Evolutionary conservation across 1,140 invertebrate genomes (phyloP), one percentile per base, ranked within the genome.

Genomic region (Bombus terrestris): DNA sequence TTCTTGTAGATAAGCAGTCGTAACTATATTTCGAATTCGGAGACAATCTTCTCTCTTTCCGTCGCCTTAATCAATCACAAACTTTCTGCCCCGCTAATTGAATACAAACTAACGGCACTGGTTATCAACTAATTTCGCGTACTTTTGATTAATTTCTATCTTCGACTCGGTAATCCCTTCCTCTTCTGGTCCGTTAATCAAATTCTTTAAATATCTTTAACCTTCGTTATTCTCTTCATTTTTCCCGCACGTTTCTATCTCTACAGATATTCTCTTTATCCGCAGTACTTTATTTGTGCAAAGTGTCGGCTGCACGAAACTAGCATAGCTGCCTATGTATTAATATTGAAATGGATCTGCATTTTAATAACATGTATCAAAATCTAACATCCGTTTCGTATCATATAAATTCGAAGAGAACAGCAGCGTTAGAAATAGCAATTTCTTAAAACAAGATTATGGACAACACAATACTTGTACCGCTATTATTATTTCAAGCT

Each of bases 111-210:
- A 53, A 39, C 15, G 10, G 3, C 41, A 5, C 1, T 47, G 59
- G 28, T 69, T 66, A 35, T 66, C 37, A 35, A 35, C 47, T 35
- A 69, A 77, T 39, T 64, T 39, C 25, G 28, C 15, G n/a, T 18
- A 3, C 28, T 32, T 72, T 79, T 25, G 25, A 85, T 72, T 72
- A 66, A 76, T 68, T 75, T 62, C n/a, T 72, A 68, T 53, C 41
- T 25, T 59, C 78, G 53, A 85, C 75, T 82, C 78, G 47, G 76
- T 22, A 88, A 88, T 85, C 81, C 28, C 43, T 15, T 18, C 64
- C n/a, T 37, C 72, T 57, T 25, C 53, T 41, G 12, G 25, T n/a
- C 22, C 3, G 4, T 62, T 62, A 53, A 53, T 53, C 47, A 53
- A 53, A 53, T 53, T 53, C 47, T 53, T 53, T 22, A 22, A 53